Conservation (phyloP, 2,888 invertebrate genomes). For the Ectemnius continuus region DNA sequence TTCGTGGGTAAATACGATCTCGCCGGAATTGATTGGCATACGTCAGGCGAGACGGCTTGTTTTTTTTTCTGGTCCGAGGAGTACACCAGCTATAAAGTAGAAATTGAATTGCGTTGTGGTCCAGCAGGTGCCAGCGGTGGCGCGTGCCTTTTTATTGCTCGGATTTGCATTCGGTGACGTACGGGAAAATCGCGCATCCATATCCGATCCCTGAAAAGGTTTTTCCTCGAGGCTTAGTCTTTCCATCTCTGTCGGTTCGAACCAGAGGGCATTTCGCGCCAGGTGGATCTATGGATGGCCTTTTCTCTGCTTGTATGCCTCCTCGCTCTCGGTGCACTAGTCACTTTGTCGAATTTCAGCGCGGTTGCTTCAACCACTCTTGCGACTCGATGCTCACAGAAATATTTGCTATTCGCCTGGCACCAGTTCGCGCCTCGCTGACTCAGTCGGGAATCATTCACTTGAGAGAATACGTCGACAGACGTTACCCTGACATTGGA, state of each 20-base stretch:
- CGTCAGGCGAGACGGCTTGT: too few species aligned
- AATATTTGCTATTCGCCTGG: too few species aligned
- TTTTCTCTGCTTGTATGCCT: background rate
- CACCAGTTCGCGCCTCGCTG: too few species aligned
- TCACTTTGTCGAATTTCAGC: slow-evolving; percentile 4
- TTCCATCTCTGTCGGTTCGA: background rate
- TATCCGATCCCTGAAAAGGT: slow-evolving; percentile 14
- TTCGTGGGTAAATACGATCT: too few species aligned
- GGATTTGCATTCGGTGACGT: slow-evolving; percentile 57
- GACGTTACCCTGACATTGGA: too few species aligned
- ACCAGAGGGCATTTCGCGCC: too few species aligned
- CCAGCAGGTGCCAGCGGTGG: slow-evolving; percentile 15
- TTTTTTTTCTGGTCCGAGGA: too few species aligned
- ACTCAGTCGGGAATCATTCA: too few species aligned
- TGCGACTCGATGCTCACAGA: too few species aligned
- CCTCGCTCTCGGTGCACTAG: background rate
- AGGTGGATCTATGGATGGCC: background rate
- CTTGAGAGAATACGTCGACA: too few species aligned
- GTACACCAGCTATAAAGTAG: too few species aligned
- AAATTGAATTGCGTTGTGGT: background rate
- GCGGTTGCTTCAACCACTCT: background rate
- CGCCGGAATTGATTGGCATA: too few species aligned
- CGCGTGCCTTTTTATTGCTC: slow-evolving; percentile 48
- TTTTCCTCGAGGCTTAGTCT: slow-evolving; percentile 4
- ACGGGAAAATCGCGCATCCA: background rate